Base-by-base conservation (phyloP, 2,113 vertebrate species). In the Drymodes brunneopygia region DNA sequence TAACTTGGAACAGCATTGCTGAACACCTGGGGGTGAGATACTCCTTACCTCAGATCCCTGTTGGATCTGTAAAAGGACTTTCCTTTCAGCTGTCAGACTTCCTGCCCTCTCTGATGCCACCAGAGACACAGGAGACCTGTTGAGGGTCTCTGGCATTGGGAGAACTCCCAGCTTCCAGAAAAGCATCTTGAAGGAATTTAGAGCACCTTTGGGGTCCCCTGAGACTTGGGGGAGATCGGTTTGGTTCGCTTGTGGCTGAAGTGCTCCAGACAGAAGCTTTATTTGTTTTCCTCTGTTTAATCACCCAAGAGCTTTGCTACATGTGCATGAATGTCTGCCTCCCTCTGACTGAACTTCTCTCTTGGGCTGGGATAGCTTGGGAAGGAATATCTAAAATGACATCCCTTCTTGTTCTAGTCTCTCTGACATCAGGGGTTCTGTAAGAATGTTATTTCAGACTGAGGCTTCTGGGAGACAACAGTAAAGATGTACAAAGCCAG, bases 281-380 rank as follows among this genome's bases (percentile, higher is more conserved):
- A 15, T 44, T 89, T 79, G 17, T 44, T 89, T 72, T 85, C 24
- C 13, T 71, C 45, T 31, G 18, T 23, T 15, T 3, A 10, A 31
- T 65, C 33, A 65, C 19, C 33, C 20, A n/a, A 64, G 40, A 70
- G 21, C 82, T 86, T 15, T 35, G 51, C 67, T 77, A 29, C 3
- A 0, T 9, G 17, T 12, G 23, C 20, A 24, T 0, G 1, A 79
- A 20, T 22, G 18, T 42, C 56, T 81, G 57, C 20, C 19, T 58
- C 12, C 13, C 4, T 38, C 2, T 31, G 38, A 71, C 10, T 9
- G 51, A 78, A 38, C 47, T 47, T 19, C 58, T 7, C 73, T 53
- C 81, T 64, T 28, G 25, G 53, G 50, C 66, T 92, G 70, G 62
- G 50, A 53, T 4, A 42, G 15, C 27, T 77, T 15, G 33, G 28